phyloP scores from a whole-genome alignment of 2,113 vertebrate species.

The Perca schrenkii region DNA sequence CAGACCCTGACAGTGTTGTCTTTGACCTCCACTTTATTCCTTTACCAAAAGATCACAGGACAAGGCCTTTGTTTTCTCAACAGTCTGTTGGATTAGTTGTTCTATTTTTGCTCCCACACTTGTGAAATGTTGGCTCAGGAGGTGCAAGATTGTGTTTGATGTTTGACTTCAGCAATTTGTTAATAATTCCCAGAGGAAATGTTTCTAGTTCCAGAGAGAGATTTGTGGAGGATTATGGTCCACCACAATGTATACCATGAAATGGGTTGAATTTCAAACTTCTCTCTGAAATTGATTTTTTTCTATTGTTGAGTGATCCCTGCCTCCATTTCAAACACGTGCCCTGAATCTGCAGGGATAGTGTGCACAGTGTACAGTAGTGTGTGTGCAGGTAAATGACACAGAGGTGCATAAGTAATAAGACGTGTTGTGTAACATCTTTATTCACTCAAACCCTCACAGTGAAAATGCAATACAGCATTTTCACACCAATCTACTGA shows the following conservation, averaged over 20 bases:
- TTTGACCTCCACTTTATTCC: background rate
- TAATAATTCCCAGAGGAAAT: constrained; percentile 34
- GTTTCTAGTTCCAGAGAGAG: constrained; percentile 1
- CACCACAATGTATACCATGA: background rate
- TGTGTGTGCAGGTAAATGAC: constrained; percentile 12
- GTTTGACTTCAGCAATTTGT: constrained; percentile 12
- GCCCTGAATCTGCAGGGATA: background rate
- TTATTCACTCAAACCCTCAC: background rate
- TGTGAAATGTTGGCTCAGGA: constrained; percentile 3
- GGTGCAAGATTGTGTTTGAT: background rate
- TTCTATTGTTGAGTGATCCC: background rate
- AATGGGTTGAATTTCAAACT: constrained; percentile 1
- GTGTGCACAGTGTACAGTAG: background rate
- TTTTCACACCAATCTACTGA: background rate
- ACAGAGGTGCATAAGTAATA: background rate
- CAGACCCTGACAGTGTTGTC: background rate
- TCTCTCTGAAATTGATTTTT: background rate
- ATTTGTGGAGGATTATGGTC: background rate
- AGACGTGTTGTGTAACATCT: too few species aligned
- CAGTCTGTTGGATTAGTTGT: constrained; percentile 8
- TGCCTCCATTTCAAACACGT: background rate
- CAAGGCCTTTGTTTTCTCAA: background rate
- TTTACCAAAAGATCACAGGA: constrained; percentile 3
- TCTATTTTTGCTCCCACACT: background rate
- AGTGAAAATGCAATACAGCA: background rate